phyloP scores from a whole-genome alignment of 1,140 invertebrate genomes.

The Oryctes rhinoceros region DNA sequence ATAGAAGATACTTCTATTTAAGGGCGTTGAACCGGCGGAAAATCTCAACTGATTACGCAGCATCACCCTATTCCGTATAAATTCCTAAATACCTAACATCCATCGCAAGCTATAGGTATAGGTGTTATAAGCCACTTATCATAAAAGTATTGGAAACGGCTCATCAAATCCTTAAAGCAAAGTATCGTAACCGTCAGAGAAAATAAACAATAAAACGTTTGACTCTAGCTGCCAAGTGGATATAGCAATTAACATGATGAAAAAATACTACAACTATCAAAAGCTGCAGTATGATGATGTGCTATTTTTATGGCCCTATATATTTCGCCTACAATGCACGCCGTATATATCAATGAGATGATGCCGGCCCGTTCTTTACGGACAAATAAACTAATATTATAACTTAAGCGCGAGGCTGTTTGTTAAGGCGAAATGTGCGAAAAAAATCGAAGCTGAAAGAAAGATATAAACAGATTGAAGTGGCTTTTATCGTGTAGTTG shows the following conservation, averaged over 20 bases:
- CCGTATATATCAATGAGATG: neutral
- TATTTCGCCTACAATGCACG: constrained; percentile 4
- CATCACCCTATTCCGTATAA: no score
- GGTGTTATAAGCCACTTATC: neutral
- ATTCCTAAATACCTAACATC: neutral
- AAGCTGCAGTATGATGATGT: constrained; percentile 1
- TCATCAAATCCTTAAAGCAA: constrained; percentile 22
- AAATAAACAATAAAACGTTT: constrained; percentile 2
- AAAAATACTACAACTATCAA: constrained; percentile 9
- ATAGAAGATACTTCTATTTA: no score
- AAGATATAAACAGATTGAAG: no score
- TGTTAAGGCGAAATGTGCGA: no score
- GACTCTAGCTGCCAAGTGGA: neutral
- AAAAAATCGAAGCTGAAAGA: no score
- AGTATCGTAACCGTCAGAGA: constrained; percentile 6
- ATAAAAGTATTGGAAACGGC: neutral
- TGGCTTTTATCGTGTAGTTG: no score
- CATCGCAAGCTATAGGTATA: neutral
- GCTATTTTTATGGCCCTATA: neutral
- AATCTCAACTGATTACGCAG: no score
- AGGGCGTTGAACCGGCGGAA: neutral
- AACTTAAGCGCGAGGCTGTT: no score
- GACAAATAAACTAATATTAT: no score
- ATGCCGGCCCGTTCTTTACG: no score
- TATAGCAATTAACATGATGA: constrained; percentile 11